Conservation (phyloP, 2,797 vertebrate species). For the Enteromius fasciolatus region DNA sequence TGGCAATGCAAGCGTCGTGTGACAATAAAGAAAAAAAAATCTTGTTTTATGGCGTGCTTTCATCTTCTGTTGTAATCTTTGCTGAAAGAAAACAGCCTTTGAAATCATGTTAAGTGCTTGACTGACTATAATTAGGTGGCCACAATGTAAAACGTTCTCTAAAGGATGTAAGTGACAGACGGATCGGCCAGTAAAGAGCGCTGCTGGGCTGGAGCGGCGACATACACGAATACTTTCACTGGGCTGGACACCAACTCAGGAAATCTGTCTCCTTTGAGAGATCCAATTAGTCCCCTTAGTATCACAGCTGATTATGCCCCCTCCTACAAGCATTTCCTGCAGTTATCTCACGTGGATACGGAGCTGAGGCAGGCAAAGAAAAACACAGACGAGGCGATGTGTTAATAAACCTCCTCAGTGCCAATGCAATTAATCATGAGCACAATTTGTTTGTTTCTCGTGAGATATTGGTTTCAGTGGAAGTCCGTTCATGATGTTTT, state of each 20-base stretch:
- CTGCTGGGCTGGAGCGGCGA: not conserved
- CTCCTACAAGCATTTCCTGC: constrained; percentile 51
- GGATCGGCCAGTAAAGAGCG: not conserved
- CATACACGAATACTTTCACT: constrained; percentile 16
- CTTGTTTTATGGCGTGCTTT: not conserved
- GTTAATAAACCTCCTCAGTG: not conserved
- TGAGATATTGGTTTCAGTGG: not conserved
- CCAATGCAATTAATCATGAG: constrained; percentile 13
- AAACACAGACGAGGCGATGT: constrained; percentile 7
- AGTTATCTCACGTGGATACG: constrained; percentile 21
- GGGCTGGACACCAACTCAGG: constrained; percentile 39
- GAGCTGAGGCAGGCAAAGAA: not conserved
- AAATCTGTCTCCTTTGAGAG: constrained; percentile 50
- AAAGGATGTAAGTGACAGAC: not conserved
- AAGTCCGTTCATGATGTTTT: not conserved
- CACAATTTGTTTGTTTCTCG: not conserved
- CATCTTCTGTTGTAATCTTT: not conserved
- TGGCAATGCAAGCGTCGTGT: not conserved
- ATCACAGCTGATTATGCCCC: constrained; percentile 42
- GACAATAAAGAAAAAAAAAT: not conserved
- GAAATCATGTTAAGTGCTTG: not conserved
- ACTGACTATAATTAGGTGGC: not conserved
- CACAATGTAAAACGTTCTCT: not conserved
- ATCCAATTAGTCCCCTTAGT: constrained; percentile 35
- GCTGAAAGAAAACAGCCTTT: not conserved